Evolutionary conservation across 2,888 invertebrate species (phyloP), one percentile per base, ranked within the genome.

Genomic region (Saturnia japonica): DNA sequence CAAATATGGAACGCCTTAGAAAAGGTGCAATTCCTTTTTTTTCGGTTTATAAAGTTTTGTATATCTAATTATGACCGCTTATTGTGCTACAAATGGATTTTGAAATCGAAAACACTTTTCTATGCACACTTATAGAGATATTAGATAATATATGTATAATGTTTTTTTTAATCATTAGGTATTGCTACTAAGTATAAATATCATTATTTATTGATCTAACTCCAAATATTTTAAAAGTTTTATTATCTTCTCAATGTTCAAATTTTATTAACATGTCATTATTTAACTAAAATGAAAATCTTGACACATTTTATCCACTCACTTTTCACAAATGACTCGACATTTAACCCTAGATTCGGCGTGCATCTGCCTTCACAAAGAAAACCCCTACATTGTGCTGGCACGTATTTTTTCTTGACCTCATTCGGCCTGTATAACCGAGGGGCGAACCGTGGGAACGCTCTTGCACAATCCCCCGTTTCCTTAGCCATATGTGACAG

Each of bases 401-500:
- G 90, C 91, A 90, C 91, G 91, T 91, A 91, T 93, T 93, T 94
- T 93, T 93, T 93, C 92, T 92, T 93, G 93, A 93, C 93, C 93
- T 88, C 91, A 83, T 86, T 89, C 88, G 89, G 87, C 88, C 89
- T 91, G 40, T 25, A 92, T 91, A 84, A 87, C 88, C 88, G 83
- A 86, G 90, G 93, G 92, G 92, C 91, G 88, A 90, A 89, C 89
- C 94, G 93, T 93, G 94, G 93, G 93, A 94, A 93, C 88, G 88
- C 87, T 89, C 88, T 89, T 91, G 90, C 91, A 88, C 91, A 91
- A 92, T 89, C 89, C 91, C 82, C 84, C 88, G 89, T 88, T 91
- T 93, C 91, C 92, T 93, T 91, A 88, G 93, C 93, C 94, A 94
- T 93, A 93, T 94, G 94, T 90, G 93, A 91, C 93, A 91, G 91